Base-by-base conservation (phyloP, 2,797 vertebrate species). In the Leptoclinus maculatus region DNA sequence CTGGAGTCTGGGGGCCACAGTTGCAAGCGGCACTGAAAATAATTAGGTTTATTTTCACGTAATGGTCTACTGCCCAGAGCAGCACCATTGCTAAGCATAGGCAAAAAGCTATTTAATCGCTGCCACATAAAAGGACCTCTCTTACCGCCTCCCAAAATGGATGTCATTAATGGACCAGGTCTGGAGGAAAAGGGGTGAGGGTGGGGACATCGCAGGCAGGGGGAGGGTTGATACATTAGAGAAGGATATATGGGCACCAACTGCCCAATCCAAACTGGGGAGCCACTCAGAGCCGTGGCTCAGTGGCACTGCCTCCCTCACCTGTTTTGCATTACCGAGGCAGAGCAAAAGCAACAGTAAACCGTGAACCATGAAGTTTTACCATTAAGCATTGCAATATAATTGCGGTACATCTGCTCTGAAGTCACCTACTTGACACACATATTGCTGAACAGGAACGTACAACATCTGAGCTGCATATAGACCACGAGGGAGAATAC, bases 321-420 rank as follows among this genome's bases (percentile, higher is more conserved):
- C 86, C 92, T 92, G 89, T 82, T 93, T 94, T 92, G 81, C 89
- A 95, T 96, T 96, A 96, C 87, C 91, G 39, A 17, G 12, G 12
- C 12, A 54, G 14, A 94, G 93, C 91, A 95, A 64, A 71, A 76
- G 87, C 67, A 90, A 87, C 68, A 85, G 78, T 80, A 86, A 85
- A 85, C 80, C 27, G 8, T 86, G 83, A 89, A 84, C 83, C 79
- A 68, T 93, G 90, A 94, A 78, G 95, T 95, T 95, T 92, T 95
- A 95, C 94, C 94, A 95, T 95, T 75, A 94, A 91, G 94, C 92
- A 91, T 84, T 91, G 85, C 81, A 91, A 94, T 89, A 92, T 92
- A 90, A 92, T 94, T 89, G 78, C 72, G 92, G 94, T 73, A 57
- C 66, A 83, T 83, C 74, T 83, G 76, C 67, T 83, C 58, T 85